phyloP scores from a whole-genome alignment of 2,113 vertebrate species.

The Albula goreensis region DNA sequence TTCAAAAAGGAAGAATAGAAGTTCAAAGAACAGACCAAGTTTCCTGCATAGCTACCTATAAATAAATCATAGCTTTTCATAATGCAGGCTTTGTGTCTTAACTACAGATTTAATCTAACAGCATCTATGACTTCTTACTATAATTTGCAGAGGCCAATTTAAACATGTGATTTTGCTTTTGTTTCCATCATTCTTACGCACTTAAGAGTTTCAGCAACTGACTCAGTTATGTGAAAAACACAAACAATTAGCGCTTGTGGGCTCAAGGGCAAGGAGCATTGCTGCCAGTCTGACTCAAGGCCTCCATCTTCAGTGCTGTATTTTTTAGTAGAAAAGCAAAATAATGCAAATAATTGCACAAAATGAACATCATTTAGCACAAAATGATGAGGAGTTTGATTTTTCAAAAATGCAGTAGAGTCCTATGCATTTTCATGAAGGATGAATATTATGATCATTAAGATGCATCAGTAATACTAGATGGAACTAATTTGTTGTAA shows the following conservation, averaged over 20 bases:
- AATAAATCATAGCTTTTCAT: not conserved
- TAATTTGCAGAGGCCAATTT: not conserved
- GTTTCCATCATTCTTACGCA: not conserved
- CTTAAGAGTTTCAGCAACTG: not conserved
- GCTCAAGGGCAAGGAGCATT: too few relatives aligned
- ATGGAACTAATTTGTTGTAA: too few relatives aligned
- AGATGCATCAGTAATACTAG: too few relatives aligned
- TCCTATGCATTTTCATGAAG: too few relatives aligned
- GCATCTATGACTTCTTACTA: not conserved
- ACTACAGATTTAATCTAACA: not conserved
- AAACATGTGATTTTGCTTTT: not conserved
- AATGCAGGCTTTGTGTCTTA: not conserved
- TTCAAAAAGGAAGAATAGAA: conserved; percentile 6
- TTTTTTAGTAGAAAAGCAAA: not conserved
- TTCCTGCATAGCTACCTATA: not conserved
- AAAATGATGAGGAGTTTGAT: not conserved
- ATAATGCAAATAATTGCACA: not conserved
- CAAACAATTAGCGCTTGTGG: too few relatives aligned
- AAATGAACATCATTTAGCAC: not conserved
- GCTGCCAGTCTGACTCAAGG: not conserved
- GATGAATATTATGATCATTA: too few relatives aligned
- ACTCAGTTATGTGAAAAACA: not conserved
- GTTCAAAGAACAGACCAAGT: conserved; percentile 10
- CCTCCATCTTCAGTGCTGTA: not conserved
- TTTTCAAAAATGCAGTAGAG: not conserved